Evolutionary conservation across 2,113 vertebrate species (phyloP), one percentile per base, ranked within the genome.

Genomic region (Alexandromys fortis): DNA sequence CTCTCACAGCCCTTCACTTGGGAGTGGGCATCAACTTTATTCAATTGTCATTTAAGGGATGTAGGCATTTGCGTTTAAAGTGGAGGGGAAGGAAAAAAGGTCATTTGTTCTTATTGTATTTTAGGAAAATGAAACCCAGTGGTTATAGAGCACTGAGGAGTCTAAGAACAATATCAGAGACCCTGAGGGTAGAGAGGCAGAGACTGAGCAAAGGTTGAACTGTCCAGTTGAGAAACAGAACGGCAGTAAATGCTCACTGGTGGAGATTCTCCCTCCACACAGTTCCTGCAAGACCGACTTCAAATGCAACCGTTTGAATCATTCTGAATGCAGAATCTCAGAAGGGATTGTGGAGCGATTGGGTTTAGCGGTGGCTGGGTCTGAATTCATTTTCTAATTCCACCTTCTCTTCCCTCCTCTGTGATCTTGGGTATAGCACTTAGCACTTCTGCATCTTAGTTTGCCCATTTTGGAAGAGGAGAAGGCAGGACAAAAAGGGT

Each of bases 41-140:
- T 86, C 78, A n/a, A 16, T 11, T 7, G 24, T 55, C n/a, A 42
- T 65, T 45, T 61, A 81, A 79, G 73, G n/a, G 38, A 72, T n/a
- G 13, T 16, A 79, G 79, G 38, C 47, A 67, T 92, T 94, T 75
- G 49, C 33, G 83, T 87, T 81, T 42, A 61, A 92, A 58, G 28
- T 72, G 10, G 8, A 13, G 1, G 28, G 21, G 12, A 85, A 67
- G n/a, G 33, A 63, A 89, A 85, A 85, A 10, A 26, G 22, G 38
- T 70, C n/a, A 65, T 12, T 87, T 73, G 9, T 89, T 94, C 61
- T 38, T 94, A 38, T 33, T 70, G 87, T 61, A 33, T 91, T 76
- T 89, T 70, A 70, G 49, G 17, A 75, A 86, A 90, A 79, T 63
- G 86, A 92, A 94, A 70, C 55, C 33, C 55, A 85, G 75, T 73